These are phyloP conservation scores for Erythrocercus mccallii DNA, from an alignment of 2,113 vertebrate genomes.

Conservation along the genomic window DNA sequence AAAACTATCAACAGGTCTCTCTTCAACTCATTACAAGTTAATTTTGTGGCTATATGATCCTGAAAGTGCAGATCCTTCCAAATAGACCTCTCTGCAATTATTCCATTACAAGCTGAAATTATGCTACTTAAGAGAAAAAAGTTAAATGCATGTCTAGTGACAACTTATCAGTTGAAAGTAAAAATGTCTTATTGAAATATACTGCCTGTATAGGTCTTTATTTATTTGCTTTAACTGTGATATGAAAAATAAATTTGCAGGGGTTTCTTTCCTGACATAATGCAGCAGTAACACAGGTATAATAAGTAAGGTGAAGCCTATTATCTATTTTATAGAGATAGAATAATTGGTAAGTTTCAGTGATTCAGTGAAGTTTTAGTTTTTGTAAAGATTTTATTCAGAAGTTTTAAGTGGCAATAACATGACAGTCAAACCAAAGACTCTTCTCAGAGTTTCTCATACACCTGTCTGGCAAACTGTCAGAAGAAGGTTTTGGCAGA, in stretches of 20 bases:
- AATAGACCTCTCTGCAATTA: neutral
- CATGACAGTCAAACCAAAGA: neutral
- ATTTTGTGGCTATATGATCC: conserved; percentile 21
- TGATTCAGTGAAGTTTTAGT: neutral
- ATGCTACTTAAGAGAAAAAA: neutral
- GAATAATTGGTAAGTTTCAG: neutral
- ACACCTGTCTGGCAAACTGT: neutral
- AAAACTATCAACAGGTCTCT: neutral
- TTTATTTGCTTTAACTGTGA: neutral
- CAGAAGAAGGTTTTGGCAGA: neutral
- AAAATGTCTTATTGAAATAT: neutral
- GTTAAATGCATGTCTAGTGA: neutral
- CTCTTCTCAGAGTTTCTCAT: neutral
- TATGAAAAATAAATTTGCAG: neutral
- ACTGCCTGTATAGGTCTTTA: neutral
- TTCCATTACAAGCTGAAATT: neutral
- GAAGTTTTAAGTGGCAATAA: neutral
- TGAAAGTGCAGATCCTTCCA: neutral
- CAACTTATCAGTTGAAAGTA: neutral
- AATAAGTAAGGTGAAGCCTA: neutral
- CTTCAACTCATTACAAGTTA: neutral
- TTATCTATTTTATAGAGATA: neutral
- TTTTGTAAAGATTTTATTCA: neutral
- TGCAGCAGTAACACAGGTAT: neutral
- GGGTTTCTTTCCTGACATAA: neutral